These are phyloP conservation scores for Apolygus lucorum DNA, from an alignment of 1,140 invertebrate genomes.

Conservation along the genomic window DNA sequence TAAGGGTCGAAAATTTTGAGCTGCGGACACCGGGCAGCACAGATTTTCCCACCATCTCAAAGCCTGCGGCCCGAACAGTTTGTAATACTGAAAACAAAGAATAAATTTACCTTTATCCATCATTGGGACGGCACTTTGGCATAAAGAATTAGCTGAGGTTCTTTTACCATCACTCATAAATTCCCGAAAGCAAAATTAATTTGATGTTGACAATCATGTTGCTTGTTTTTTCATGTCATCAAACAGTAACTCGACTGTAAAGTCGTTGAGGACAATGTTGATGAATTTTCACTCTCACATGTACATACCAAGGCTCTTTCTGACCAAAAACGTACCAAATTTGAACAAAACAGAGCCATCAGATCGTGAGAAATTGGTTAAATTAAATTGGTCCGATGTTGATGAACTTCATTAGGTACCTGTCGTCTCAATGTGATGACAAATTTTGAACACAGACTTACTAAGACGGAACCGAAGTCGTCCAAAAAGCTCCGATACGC, in stretches of 20 bases:
- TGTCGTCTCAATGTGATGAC: too few species aligned
- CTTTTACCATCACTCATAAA: neutral
- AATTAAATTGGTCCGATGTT: too few species aligned
- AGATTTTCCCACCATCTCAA: slow-evolving; percentile 13
- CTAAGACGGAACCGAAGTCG: too few species aligned
- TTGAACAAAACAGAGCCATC: too few species aligned
- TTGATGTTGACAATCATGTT: neutral
- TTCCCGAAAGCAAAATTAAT: neutral
- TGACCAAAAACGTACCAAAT: too few species aligned
- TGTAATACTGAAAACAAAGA: neutral
- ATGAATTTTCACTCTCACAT: too few species aligned
- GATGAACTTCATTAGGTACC: too few species aligned
- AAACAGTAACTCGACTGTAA: neutral
- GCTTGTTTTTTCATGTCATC: neutral
- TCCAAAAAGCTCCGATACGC: too few species aligned
- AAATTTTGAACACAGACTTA: too few species aligned
- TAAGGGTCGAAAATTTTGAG: slow-evolving; percentile 15
- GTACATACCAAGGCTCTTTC: too few species aligned
- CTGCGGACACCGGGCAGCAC: neutral
- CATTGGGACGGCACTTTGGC: neutral
- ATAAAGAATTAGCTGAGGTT: neutral
- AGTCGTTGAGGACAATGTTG: neutral
- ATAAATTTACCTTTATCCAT: neutral
- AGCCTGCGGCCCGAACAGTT: neutral
- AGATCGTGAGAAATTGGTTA: too few species aligned